Conservation (phyloP, 2,797 vertebrate species). For the Mallotus villosus region DNA sequence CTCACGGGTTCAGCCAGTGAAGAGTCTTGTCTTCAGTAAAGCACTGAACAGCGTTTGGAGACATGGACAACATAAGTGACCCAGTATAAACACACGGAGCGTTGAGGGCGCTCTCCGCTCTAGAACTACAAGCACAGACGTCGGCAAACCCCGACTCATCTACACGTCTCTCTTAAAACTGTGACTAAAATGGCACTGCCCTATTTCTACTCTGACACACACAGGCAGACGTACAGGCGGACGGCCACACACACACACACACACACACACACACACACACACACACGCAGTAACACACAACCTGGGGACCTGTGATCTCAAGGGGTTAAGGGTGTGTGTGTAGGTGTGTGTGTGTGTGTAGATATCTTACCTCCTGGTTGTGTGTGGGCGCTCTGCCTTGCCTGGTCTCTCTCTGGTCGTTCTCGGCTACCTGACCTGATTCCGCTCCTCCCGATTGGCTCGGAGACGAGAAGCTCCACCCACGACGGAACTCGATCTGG, state of each 20-base stretch:
- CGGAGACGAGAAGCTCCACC: slow-evolving; percentile 51
- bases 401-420: slow-evolving; percentile 68
- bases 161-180: slow-evolving; percentile 31
- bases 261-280: slow-evolving; percentile 14
- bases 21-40: background rate
- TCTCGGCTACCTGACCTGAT: slow-evolving; percentile 72
- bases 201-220: slow-evolving; percentile 52
- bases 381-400: slow-evolving; percentile 60
- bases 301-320: slow-evolving; percentile 16
- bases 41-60: background rate
- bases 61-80: background rate
- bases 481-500: slow-evolving; percentile 48
- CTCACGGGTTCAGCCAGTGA: background rate
- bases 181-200: slow-evolving; percentile 59
- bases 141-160: slow-evolving; percentile 45
- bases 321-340: slow-evolving; percentile 36
- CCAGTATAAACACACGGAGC: background rate
- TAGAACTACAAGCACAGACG: slow-evolving; percentile 10
- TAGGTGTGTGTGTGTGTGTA: slow-evolving; percentile 16
- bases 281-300: slow-evolving; percentile 17
- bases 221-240: slow-evolving; percentile 23
- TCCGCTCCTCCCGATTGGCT: slow-evolving; percentile 64
- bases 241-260: slow-evolving; percentile 13
- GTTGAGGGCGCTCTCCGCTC: background rate
- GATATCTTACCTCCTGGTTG: slow-evolving; percentile 66